A percentile compares a stretch with the other conserved stretches of the same genome.
Evolutionary conservation across 2,797 vertebrate species (phyloP).

Genomic region (Babyrousa celebensis): DNA sequence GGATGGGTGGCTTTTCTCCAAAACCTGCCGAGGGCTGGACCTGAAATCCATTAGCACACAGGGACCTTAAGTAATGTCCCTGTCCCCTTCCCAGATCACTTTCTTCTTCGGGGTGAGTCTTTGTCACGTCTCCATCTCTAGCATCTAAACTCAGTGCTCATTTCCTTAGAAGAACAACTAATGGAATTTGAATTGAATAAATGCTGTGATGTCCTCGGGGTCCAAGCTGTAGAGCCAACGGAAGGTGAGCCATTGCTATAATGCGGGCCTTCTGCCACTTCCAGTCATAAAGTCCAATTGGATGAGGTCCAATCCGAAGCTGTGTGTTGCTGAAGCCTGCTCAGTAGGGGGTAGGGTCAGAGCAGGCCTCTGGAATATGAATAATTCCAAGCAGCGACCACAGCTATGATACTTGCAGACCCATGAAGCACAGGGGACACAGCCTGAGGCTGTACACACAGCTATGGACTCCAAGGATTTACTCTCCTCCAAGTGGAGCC

Average conservation of each 20-base stretch:
- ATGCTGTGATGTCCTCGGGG: conserved; percentile 57
- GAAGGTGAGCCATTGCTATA: conserved; percentile 69
- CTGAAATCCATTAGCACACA: not conserved
- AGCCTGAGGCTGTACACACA: conserved; percentile 46
- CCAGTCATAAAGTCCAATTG: conserved; percentile 74
- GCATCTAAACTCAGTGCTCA: not conserved
- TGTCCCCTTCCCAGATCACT: not conserved
- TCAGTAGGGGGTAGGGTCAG: conserved; percentile 75
- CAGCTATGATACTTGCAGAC: conserved; percentile 81
- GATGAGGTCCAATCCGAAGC: conserved; percentile 43
- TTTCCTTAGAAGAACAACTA: not conserved
- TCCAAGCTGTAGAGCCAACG: not conserved
- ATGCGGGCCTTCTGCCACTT: conserved; percentile 31
- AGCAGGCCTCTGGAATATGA: conserved; percentile 80
- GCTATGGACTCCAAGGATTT: conserved; percentile 86
- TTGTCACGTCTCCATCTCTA: not conserved
- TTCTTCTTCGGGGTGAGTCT: not conserved
- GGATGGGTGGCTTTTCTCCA: not conserved
- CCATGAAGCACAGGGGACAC: conserved; percentile 60
- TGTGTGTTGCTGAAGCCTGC: conserved; percentile 64
- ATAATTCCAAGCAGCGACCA: conserved; percentile 81
- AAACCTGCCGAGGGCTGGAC: not conserved
- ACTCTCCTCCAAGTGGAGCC: conserved; percentile 89
- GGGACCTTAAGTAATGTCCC: not conserved
- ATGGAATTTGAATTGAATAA: conserved; percentile 60